These are phyloP conservation scores for Hoplias malabaricus DNA, from an alignment of 2,113 vertebrate genomes.

Conservation along the genomic window DNA sequence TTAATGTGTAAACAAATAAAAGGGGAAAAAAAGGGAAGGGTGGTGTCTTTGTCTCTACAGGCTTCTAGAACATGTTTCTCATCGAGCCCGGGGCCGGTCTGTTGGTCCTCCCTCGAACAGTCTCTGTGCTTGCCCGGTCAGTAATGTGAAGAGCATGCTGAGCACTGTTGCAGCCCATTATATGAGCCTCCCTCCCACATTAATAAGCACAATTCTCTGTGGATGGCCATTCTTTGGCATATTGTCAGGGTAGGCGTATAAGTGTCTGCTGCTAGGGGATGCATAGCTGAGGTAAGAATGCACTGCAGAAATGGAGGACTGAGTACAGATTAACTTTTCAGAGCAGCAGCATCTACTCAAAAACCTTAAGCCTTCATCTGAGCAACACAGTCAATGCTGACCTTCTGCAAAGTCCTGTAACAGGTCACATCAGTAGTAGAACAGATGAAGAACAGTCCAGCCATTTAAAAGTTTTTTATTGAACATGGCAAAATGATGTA, in stretches of 20 bases:
- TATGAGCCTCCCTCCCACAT: constrained; percentile 25
- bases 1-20: constrained; percentile 28
- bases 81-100: constrained; percentile 11
- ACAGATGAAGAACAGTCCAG: not conserved
- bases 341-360: not conserved
- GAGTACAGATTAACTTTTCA: not conserved
- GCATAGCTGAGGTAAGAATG: not conserved
- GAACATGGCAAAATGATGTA: not conserved
- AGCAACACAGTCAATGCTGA: not conserved
- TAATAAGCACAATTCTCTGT: constrained; percentile 31
- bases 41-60: not conserved
- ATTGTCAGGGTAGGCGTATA: constrained; percentile 20
- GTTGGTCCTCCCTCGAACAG: not conserved
- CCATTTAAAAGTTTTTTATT: not conserved
- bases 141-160: constrained; percentile 28
- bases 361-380: not conserved
- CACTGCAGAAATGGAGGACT: not conserved
- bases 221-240: constrained; percentile 31
- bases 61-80: constrained; percentile 21
- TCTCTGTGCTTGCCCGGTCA: constrained; percentile 11
- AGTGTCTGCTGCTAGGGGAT: constrained; percentile 3
- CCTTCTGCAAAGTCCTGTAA: not conserved
- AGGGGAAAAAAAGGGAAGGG: not conserved
- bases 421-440: not conserved
- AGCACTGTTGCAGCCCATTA: constrained; percentile 32